Evolutionary conservation across 2,888 invertebrate genomes (phyloP).

Genomic region (Tryphoninae sp.): DNA sequence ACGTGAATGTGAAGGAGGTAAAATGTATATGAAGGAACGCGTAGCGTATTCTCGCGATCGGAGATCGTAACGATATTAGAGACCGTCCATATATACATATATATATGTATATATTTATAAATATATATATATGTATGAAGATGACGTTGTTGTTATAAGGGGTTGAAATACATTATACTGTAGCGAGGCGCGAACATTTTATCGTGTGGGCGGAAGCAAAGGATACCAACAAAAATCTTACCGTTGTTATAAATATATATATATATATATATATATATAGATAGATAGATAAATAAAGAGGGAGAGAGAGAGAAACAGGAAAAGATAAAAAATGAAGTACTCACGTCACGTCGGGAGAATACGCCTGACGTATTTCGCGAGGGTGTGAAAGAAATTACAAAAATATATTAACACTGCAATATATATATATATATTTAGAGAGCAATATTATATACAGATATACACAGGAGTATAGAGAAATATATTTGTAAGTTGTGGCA

Average conservation of each 20-base stretch:
- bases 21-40: too few relatives aligned
- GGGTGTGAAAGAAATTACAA: background rate
- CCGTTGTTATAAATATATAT: too few relatives aligned
- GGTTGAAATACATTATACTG: too few relatives aligned
- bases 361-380: slow-evolving; percentile 1
- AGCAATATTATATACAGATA: background rate
- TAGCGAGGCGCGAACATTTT: too few relatives aligned
- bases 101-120: background rate
- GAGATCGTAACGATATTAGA: background rate
- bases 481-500: slow-evolving; percentile 47
- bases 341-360: background rate
- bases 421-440: slow-evolving; percentile 2
- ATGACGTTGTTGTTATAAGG: background rate
- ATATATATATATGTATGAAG: background rate
- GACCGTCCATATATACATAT: slow-evolving; percentile 1
- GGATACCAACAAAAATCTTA: too few relatives aligned
- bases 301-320: background rate
- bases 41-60: too few relatives aligned
- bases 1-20: too few relatives aligned
- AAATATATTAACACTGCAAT: slow-evolving; percentile 37
- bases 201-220: too few relatives aligned
- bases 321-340: slow-evolving; percentile 6
- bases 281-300: background rate
- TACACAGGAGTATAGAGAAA: slow-evolving; percentile 7
- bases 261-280: slow-evolving; percentile 38